Evolutionary conservation across 2,113 vertebrate species (phyloP).

Genomic region (Nycticryphes semicollaris): DNA sequence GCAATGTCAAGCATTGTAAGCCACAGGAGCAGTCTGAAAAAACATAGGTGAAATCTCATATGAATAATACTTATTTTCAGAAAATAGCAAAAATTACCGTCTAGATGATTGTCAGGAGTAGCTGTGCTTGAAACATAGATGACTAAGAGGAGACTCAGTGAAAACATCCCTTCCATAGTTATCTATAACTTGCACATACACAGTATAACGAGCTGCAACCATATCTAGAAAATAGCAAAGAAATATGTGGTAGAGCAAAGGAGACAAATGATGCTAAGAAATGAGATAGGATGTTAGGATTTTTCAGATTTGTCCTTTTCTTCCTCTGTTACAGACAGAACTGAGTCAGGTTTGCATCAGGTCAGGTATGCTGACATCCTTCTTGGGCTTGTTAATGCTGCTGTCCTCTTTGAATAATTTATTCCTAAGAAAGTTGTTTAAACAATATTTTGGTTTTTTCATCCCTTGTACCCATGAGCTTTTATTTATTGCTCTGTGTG

Average conservation of each 20-base stretch:
- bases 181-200: rapidly evolving
- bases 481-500: conserved; percentile 2
- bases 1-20: not conserved
- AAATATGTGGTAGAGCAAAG: not conserved
- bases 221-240: not conserved
- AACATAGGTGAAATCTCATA: not conserved
- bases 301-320: not conserved
- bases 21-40: not conserved
- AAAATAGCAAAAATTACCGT: not conserved
- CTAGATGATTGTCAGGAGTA: not conserved
- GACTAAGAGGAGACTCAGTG: not conserved
- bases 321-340: not conserved
- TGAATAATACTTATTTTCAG: not conserved
- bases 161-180: not conserved
- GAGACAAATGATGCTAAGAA: not conserved
- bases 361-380: not conserved
- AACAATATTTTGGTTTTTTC: not conserved
- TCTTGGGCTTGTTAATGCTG: not conserved
- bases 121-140: not conserved
- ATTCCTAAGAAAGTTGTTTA: not conserved
- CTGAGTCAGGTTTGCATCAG: not conserved
- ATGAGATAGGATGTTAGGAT: not conserved
- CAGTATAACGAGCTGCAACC: not conserved
- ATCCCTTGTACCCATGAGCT: not conserved
- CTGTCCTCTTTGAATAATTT: not conserved